Base-by-base conservation (phyloP, 1,140 invertebrate genomes). In the Potamilus streckersoni region DNA sequence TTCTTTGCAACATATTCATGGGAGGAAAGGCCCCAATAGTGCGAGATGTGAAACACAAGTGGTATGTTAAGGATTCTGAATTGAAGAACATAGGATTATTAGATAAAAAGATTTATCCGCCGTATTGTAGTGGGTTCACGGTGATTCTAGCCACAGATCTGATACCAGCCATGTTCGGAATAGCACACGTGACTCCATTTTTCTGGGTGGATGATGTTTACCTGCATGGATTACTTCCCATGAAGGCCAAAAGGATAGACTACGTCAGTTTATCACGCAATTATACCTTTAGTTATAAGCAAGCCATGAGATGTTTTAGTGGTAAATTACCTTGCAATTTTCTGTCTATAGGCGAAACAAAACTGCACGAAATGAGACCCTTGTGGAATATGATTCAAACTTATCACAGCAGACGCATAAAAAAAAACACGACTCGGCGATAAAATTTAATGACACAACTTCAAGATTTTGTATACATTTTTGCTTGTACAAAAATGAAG, bases 161-260 rank as follows among this genome's bases (percentile, higher is more conserved):
- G 12, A 68, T 82, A 2, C 73, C 77, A 2, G 79, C 83, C 20
- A 78, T 92, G 56, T 83, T 82, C 55, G 65, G 84, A 4, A 84
- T 87, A 11, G 86, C 89, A 14, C 70, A 80, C 17, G 78, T 83
- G n/a, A 80, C 89, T 2, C 86, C 85, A 66, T 88, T 89, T 75
- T 90, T 92, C 76, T 92, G 91, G 91, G 89, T 92, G 55, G 91
- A 92, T 74, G 91, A 92, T 83, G 89, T 92, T 8, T 92, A 89
- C 80, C 84, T 92, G 2, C 92, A 91, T 60, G 92, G 92, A 16
- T 71, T 92, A 27, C 80, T 91, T 19, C 78, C 82, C 38, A 19
- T 60, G 14, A 65, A 71, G 23, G 49, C 71, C 20, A 58, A 38
- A 16, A 69, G 69, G 17, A 69, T 79, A 38, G 17, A 69, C 23